A percentile compares a stretch with the other conserved stretches of the same genome.
These are phyloP conservation scores for Cassiopea xamachana DNA, from an alignment of 30 jellyfish, hydroid and myxozoan genomes.

Conservation along the genomic window DNA sequence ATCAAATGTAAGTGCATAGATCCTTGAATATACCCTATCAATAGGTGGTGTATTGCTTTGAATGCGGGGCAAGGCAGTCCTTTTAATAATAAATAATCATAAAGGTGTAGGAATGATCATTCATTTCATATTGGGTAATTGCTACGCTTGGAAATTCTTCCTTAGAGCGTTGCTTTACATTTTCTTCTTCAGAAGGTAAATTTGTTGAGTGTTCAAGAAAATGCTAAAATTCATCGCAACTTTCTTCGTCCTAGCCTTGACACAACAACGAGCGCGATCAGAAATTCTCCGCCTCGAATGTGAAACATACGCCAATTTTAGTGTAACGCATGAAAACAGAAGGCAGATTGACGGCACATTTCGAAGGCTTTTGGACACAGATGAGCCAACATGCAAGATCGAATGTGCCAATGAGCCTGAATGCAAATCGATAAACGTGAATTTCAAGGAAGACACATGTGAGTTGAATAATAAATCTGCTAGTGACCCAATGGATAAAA, in stretches of 20 bases:
- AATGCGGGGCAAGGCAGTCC: too few relatives aligned
- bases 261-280: neutral
- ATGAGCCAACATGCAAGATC: neutral
- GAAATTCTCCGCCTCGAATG: conserved; percentile 12
- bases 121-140: too few relatives aligned
- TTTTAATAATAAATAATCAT: too few relatives aligned
- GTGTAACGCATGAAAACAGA: neutral
- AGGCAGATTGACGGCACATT: neutral
- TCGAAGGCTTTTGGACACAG: neutral
- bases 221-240: too few relatives aligned
- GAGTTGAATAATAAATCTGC: conserved; percentile 19
- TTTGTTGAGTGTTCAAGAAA: too few relatives aligned
- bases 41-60: too few relatives aligned
- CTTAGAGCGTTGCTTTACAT: too few relatives aligned
- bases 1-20: too few relatives aligned
- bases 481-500: conserved; percentile 2
- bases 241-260: neutral
- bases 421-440: conserved; percentile 33
- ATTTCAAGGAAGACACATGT: neutral
- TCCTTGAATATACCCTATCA: too few relatives aligned
- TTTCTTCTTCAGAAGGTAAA: too few relatives aligned
- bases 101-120: too few relatives aligned
- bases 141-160: too few relatives aligned
- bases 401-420: conserved; percentile 4
- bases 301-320: conserved; percentile 11